phyloP scores from a whole-genome alignment of 1,140 invertebrate species.

The Orius insidiosus region DNA sequence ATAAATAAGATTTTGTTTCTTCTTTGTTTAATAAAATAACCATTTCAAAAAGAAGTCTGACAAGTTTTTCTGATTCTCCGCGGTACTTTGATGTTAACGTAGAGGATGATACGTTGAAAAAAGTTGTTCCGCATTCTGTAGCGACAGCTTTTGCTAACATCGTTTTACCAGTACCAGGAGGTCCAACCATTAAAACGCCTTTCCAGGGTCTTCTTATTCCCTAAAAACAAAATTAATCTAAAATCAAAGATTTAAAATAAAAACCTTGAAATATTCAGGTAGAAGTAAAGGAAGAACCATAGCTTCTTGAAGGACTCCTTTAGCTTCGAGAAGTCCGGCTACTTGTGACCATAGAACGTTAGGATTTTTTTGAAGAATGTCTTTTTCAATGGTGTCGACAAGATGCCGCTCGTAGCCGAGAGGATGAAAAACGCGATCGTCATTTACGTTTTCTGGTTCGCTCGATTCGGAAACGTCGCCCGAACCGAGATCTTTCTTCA shows the following conservation, averaged over 20 bases:
- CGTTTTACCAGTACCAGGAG: constrained; percentile 91
- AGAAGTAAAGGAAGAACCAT: constrained; percentile 48
- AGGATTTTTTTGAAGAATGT: constrained; percentile 43
- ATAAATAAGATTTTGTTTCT: background rate
- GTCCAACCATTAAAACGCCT: constrained; percentile 68
- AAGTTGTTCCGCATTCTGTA: constrained; percentile 60
- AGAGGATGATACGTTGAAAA: constrained; percentile 53
- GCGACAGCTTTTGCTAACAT: constrained; percentile 97
- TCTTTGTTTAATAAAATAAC: constrained; percentile 24
- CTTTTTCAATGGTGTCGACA: constrained; percentile 52
- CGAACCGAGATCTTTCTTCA: constrained; percentile 14
- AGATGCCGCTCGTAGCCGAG: constrained; percentile 59
- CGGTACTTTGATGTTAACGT: constrained; percentile 55
- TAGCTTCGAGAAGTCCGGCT: constrained; percentile 46
- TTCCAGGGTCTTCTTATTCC: constrained; percentile 73
- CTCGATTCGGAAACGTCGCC: constrained; percentile 24
- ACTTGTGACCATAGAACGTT: constrained; percentile 46
- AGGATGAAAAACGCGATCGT: constrained; percentile 43
- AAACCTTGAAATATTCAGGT: constrained; percentile 49
- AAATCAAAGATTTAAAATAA: too few relatives aligned
- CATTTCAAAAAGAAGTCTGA: constrained; percentile 53
- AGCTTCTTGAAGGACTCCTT: constrained; percentile 48
- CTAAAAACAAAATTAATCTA: constrained; percentile 24
- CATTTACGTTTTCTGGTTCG: constrained; percentile 24
- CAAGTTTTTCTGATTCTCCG: constrained; percentile 58